A percentile compares a stretch with the other conserved stretches of the same genome.
Conservation (phyloP, 2,113 vertebrate species). For the Pollachius pollachius region DNA sequence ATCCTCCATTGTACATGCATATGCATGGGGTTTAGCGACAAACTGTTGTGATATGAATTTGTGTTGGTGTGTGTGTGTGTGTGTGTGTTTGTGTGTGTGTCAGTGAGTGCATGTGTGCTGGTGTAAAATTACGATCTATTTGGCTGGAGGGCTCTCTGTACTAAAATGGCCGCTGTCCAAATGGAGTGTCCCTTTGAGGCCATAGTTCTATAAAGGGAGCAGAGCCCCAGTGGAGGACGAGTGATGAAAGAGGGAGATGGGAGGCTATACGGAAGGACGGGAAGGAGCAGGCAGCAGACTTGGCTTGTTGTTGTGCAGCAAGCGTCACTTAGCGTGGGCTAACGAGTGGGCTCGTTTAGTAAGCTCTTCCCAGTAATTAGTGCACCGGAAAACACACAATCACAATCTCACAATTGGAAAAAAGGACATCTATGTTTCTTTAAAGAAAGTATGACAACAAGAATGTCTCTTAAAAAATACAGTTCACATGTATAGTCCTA, state of each 20-base stretch:
- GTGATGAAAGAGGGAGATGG: constrained; percentile 35
- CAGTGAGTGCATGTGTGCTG: constrained; percentile 17
- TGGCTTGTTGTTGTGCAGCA: neutral
- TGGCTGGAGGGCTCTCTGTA: constrained; percentile 45
- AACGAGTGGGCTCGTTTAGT: too few species aligned
- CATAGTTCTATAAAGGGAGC: constrained; percentile 63
- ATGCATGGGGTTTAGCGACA: neutral
- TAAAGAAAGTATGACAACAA: too few species aligned
- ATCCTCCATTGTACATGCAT: neutral
- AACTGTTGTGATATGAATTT: neutral
- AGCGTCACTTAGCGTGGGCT: too few species aligned
- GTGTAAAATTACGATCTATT: constrained; percentile 59
- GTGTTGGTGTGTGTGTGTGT: constrained; percentile 23
- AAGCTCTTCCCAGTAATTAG: too few species aligned
- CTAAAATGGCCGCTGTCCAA: constrained; percentile 69
- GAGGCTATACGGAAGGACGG: constrained; percentile 44
- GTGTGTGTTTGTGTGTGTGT: neutral
- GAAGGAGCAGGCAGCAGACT: constrained; percentile 38
- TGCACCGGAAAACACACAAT: too few species aligned
- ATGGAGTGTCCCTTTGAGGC: constrained; percentile 64
- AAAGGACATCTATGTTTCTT: too few species aligned
- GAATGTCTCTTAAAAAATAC: too few species aligned
- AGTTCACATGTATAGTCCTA: too few species aligned
- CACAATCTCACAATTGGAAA: too few species aligned
- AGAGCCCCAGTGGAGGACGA: constrained; percentile 29